Percentiles rank a stretch among this genome's conserved stretches.
These are phyloP conservation scores for Erebia aethiops DNA, from an alignment of 2,888 invertebrate species.

Conservation along the genomic window DNA sequence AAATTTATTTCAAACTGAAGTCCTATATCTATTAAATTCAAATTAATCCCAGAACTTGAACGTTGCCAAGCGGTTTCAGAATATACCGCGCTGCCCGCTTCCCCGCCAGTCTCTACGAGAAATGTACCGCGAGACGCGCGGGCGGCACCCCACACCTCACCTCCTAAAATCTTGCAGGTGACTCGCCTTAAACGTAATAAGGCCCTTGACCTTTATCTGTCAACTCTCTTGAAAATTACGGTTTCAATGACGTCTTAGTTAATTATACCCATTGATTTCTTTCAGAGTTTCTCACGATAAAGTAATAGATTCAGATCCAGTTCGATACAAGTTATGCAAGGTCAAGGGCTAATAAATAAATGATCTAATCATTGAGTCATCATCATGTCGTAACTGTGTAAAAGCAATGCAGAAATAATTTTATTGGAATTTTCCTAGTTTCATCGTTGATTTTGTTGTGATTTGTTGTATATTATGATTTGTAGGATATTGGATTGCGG, in stretches of 20 bases:
- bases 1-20: too few relatives aligned
- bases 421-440: not conserved
- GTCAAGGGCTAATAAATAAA: constrained; percentile 18
- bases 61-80: too few relatives aligned
- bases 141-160: too few relatives aligned
- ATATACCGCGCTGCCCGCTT: too few relatives aligned
- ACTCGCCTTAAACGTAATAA: not conserved
- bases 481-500: constrained; percentile 71
- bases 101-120: too few relatives aligned
- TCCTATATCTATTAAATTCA: too few relatives aligned
- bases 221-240: not conserved
- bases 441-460: not conserved
- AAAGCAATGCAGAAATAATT: constrained; percentile 3
- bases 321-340: constrained; percentile 1
- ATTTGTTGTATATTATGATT: constrained; percentile 16
- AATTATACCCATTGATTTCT: not conserved
- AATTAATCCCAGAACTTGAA: too few relatives aligned
- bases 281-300: not conserved
- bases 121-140: too few relatives aligned
- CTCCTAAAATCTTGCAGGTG: too few relatives aligned
- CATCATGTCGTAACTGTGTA: not conserved
- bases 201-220: not conserved
- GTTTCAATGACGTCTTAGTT: not conserved
- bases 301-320: not conserved
- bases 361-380: constrained; percentile 26